Evolutionary conservation across 2,113 vertebrate species (phyloP).

Genomic region (Excalfactoria chinensis): DNA sequence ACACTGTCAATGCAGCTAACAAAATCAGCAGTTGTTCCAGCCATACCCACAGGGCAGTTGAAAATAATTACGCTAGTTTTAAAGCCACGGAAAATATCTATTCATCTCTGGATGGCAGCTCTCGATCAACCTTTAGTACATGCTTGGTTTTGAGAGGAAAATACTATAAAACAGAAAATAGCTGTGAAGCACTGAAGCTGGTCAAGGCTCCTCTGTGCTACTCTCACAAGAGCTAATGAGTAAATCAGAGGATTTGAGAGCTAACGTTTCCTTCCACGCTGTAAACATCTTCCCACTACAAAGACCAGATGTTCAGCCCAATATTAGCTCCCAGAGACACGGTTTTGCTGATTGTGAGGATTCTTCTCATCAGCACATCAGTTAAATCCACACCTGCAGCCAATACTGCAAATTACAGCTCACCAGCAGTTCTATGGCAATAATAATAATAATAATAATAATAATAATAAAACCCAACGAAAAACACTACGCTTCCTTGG

Average conservation of each 20-base stretch:
- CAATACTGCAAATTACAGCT: slow-evolving; percentile 37
- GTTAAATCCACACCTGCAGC: slow-evolving; percentile 46
- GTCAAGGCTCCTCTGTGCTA: background rate
- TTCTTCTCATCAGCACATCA: slow-evolving; percentile 5
- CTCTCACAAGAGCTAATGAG: background rate
- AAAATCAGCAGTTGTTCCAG: slow-evolving; percentile 1
- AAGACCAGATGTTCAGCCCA: slow-evolving; percentile 48
- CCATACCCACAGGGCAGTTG: background rate
- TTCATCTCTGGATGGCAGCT: background rate
- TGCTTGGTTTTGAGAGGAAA: slow-evolving; percentile 5
- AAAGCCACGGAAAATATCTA: background rate
- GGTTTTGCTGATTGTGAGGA: background rate
- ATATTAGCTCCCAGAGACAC: background rate
- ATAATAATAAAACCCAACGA: background rate
- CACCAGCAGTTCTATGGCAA: background rate
- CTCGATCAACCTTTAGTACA: background rate
- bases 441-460: background rate
- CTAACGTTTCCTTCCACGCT: background rate
- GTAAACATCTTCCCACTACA: background rate
- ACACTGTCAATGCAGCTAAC: slow-evolving; percentile 23
- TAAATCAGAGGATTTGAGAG: background rate
- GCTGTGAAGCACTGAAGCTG: background rate
- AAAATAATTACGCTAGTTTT: background rate
- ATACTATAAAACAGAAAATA: background rate
- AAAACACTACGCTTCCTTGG: background rate